phyloP scores from a whole-genome alignment of 1,140 invertebrate species.

The Zaprionus ornatus region DNA sequence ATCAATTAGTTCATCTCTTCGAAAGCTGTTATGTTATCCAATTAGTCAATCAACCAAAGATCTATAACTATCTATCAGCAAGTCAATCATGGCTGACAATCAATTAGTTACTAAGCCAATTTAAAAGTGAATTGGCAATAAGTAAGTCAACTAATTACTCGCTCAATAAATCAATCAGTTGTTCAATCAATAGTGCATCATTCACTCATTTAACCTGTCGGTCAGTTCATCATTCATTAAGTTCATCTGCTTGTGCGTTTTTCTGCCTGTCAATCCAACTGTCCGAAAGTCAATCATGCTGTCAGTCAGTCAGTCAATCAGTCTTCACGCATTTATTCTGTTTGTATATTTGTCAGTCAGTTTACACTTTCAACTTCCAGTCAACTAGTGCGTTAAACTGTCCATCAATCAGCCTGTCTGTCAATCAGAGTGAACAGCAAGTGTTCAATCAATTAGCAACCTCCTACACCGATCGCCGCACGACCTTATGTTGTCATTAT shows the following conservation, averaged over 20 bases:
- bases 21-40: too few species aligned
- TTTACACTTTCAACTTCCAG: not conserved
- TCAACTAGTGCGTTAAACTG: slow-evolving; percentile 33
- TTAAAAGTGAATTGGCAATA: too few species aligned
- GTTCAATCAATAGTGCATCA: not conserved
- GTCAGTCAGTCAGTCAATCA: slow-evolving; percentile 62
- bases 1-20: not conserved
- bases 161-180: not conserved
- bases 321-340: not conserved
- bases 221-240: not conserved
- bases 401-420: not conserved
- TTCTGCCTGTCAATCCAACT: slow-evolving; percentile 13
- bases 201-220: not conserved
- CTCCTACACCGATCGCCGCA: not conserved
- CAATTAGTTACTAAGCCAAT: not conserved
- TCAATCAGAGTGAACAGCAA: slow-evolving; percentile 41
- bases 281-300: slow-evolving; percentile 25
- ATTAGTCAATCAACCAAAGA: not conserved
- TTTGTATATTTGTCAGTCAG: not conserved
- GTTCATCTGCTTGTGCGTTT: slow-evolving; percentile 12
- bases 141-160: not conserved
- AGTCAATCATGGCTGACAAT: not conserved
- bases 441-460: slow-evolving; percentile 66
- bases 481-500: slow-evolving; percentile 23
- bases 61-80: not conserved